phyloP scores from a whole-genome alignment of 2,797 vertebrate species.

The Thamnophis elegans region DNA sequence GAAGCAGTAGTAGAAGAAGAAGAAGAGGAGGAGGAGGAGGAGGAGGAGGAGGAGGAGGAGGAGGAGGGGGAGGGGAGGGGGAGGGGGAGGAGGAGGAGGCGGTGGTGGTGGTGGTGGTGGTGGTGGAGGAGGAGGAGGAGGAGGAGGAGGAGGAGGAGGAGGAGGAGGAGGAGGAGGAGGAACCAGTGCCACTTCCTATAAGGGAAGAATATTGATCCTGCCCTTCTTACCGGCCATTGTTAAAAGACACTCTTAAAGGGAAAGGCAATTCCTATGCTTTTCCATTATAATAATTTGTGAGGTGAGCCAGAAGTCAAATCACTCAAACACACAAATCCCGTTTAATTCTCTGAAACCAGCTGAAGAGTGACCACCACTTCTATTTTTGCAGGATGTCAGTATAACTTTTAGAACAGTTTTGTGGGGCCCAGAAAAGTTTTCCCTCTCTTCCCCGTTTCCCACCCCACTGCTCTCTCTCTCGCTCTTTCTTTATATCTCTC shows the following conservation, averaged over 20 bases:
- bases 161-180: accelerated
- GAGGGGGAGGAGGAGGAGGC: too few species aligned
- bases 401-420: neutral
- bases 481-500: neutral
- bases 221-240: neutral
- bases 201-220: neutral
- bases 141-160: accelerated
- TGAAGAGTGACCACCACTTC: neutral
- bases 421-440: neutral
- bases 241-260: neutral
- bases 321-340: neutral
- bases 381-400: neutral
- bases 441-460: neutral
- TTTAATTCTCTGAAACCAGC: neutral
- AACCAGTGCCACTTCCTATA: neutral
- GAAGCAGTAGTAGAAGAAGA: too few species aligned
- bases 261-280: neutral
- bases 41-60: too few species aligned
- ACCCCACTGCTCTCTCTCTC: neutral
- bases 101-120: too few species aligned
- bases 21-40: too few species aligned
- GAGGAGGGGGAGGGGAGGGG: too few species aligned
- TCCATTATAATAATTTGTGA: neutral
- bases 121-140: too few species aligned
- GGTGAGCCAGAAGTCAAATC: neutral